phyloP scores from a whole-genome alignment of 2,888 invertebrate species.

The Ochropacha duplaris region DNA sequence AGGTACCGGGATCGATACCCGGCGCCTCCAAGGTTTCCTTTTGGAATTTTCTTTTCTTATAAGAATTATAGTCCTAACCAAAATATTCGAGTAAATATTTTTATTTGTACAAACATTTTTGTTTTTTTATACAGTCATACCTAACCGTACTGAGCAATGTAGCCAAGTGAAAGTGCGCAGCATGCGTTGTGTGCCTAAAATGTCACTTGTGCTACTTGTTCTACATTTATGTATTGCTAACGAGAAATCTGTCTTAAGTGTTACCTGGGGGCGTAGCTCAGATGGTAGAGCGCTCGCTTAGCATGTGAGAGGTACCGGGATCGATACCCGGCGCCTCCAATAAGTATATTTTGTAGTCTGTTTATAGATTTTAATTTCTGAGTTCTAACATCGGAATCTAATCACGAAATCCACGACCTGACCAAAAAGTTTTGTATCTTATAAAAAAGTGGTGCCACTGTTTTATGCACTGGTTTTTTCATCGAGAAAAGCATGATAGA shows the following conservation, averaged over 20 bases:
- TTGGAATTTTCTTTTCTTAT: background rate
- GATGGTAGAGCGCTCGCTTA: slow-evolving; percentile 79
- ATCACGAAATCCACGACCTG: too few relatives aligned
- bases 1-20: slow-evolving; percentile 83
- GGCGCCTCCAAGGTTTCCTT: slow-evolving; percentile 68
- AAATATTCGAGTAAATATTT: too few relatives aligned
- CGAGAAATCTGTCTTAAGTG: background rate
- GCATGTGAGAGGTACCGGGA: slow-evolving; percentile 83
- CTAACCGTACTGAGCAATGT: background rate
- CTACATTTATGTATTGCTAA: background rate
- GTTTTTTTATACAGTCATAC: too few relatives aligned
- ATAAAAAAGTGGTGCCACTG: too few relatives aligned
- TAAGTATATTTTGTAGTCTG: background rate
- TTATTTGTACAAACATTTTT: too few relatives aligned
- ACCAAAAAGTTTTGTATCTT: too few relatives aligned
- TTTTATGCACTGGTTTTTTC: too few relatives aligned
- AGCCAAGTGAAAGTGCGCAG: background rate
- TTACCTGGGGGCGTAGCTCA: slow-evolving; percentile 70
- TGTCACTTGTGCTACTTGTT: background rate
- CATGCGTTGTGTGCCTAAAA: background rate
- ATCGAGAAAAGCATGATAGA: too few relatives aligned
- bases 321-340: slow-evolving; percentile 83
- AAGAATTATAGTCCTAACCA: too few relatives aligned
- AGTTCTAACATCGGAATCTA: too few relatives aligned
- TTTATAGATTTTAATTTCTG: too few relatives aligned